These are phyloP conservation scores for Elephantulus edwardii DNA, from an alignment of 2,113 vertebrate genomes.

Conservation along the genomic window DNA sequence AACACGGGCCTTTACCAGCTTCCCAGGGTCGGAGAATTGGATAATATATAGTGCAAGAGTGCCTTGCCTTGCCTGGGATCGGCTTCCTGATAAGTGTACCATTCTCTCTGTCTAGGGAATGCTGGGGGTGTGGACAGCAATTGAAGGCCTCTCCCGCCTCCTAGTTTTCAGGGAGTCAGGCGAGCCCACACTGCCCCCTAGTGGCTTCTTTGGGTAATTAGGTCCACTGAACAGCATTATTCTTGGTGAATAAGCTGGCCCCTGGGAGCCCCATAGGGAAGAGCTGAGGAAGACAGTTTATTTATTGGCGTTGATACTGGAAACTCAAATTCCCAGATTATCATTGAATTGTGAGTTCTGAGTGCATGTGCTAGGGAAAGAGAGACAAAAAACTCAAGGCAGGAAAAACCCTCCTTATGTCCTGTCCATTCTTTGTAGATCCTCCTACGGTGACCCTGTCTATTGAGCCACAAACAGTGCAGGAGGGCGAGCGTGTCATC, in stretches of 20 bases:
- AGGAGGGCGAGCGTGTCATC: slow-evolving; percentile 93
- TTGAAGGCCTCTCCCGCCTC: neutral
- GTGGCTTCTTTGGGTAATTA: slow-evolving; percentile 27
- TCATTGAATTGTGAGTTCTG: too few relatives aligned
- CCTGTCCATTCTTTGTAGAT: slow-evolving; percentile 80
- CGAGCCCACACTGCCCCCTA: slow-evolving; percentile 69
- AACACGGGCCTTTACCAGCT: neutral
- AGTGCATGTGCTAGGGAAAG: too few relatives aligned
- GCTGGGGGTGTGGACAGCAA: neutral
- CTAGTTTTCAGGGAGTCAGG: neutral
- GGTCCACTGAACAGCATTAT: neutral
- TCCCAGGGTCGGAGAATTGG: neutral
- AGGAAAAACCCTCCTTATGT: slow-evolving; percentile 31
- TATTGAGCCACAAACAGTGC: slow-evolving; percentile 94
- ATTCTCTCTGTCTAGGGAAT: neutral
- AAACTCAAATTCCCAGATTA: neutral
- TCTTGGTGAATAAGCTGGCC: neutral
- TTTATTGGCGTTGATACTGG: neutral
- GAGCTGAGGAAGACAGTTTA: neutral
- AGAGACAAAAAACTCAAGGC: neutral
- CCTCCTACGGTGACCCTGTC: slow-evolving; percentile 94
- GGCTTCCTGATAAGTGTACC: neutral
- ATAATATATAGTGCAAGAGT: neutral
- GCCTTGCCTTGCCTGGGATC: neutral
- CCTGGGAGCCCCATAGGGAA: neutral